Conservation (phyloP, 2,888 invertebrate species). For the Lottia gigantea region DNA sequence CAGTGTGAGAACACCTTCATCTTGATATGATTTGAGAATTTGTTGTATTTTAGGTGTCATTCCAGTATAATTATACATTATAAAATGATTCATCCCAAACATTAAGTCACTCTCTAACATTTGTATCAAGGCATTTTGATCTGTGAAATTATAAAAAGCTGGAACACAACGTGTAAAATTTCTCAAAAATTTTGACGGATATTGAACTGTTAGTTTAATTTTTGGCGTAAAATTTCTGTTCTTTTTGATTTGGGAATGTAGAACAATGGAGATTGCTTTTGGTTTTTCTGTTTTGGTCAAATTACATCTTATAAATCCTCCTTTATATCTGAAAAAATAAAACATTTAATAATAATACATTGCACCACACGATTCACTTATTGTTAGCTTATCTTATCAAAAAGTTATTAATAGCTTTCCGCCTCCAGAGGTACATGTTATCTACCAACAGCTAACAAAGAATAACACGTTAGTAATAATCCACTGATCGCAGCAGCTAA, state of each 20-base stretch:
- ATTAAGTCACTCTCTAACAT: background rate
- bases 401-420: too few species aligned
- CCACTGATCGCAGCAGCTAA: too few species aligned
- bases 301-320: background rate
- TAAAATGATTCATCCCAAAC: background rate
- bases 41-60: background rate
- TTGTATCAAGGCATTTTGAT: background rate
- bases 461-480: too few species aligned
- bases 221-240: background rate
- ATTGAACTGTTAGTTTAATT: background rate
- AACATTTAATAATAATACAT: too few species aligned
- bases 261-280: background rate
- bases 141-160: background rate
- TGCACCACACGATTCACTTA: too few species aligned
- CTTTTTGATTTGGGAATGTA: background rate
- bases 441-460: too few species aligned
- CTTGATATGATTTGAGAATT: background rate
- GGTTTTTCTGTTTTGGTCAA: background rate
- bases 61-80: background rate
- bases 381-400: too few species aligned
- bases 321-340: background rate
- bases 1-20: background rate
- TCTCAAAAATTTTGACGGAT: background rate
- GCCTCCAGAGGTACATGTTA: too few species aligned
- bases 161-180: constrained; percentile 1